phyloP scores from a whole-genome alignment of 2,797 vertebrate species.

The Onychomys leucogaster region DNA sequence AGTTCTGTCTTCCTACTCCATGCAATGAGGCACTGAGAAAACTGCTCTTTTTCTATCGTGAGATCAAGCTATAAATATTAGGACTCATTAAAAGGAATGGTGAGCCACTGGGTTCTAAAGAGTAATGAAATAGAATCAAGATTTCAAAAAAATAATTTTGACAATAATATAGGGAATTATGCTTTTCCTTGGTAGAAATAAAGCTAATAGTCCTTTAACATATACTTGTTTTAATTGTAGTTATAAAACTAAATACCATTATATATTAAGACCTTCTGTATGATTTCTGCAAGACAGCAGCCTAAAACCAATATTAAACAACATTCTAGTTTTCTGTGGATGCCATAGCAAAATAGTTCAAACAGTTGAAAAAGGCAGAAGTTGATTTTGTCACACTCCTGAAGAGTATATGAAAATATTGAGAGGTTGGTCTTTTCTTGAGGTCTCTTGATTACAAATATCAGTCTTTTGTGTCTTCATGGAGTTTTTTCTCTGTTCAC shows the following conservation, averaged over 20 bases:
- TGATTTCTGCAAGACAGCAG: neutral
- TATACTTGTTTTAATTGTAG: slow-evolving; percentile 12
- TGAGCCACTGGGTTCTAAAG: neutral
- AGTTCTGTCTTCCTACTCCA: neutral
- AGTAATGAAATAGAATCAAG: neutral
- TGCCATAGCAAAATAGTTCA: neutral
- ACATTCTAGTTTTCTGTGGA: neutral
- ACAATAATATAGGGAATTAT: neutral
- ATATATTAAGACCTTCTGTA: neutral
- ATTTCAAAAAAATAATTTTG: neutral
- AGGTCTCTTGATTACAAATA: neutral
- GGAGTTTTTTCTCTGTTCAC: neutral
- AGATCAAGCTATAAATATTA: neutral
- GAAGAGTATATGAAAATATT: neutral
- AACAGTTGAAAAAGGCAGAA: neutral
- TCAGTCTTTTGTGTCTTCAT: neutral
- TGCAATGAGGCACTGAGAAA: neutral
- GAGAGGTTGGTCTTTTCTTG: neutral
- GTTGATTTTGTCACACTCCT: neutral
- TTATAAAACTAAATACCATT: neutral
- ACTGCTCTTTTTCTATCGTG: neutral
- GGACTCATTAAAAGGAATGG: neutral
- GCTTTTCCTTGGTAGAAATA: neutral
- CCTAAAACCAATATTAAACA: neutral
- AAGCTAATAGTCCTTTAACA: neutral